Evolutionary conservation across 2,113 vertebrate genomes (phyloP), one percentile per base, ranked within the genome.

Genomic region (Nothobranchius kuhntae): DNA sequence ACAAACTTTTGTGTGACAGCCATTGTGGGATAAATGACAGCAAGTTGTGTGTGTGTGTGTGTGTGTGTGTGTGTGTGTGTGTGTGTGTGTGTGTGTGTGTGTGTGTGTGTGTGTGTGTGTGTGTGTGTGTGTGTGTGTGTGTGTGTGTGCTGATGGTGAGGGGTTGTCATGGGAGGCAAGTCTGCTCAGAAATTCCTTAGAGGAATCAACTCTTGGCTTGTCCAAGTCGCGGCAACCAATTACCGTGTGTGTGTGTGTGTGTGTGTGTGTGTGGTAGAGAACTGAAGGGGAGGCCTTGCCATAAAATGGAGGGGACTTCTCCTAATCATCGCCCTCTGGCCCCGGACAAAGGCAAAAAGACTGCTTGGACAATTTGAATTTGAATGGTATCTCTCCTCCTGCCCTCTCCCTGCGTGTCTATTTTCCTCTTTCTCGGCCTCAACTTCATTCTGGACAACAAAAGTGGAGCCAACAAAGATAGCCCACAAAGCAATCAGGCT

Each of bases 401-500:
- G 62, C 81, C 81, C 73, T 71, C 79, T 61, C 59, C 82, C 57
- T 62, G 36, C 61, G 48, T 47, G 5, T 45, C 56, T 47, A 77
- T 75, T 74, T 77, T 77, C 57, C 85, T 77, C 71, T 79, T 71
- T 73, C 77, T 78, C 58, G 51, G 68, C 70, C 55, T 56, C 83
- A 1, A 62, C 75, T 64, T 76, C 83, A 56, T 60, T 12, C 7
- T 36, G 52, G 84, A 68, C 52, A 61, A 87, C 89, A 91, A 91
- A 90, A 88, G 85, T 42, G n/a, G 61, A 63, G 87, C 77, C 81
- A 87, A 92, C 92, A 92, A 92, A 90, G 87, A 89, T 84, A 70
- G 86, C 55, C 11, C 67, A 91, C 87, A 92, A 89, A 90, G 87
- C 90, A 88, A 89, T 90, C 86, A 83, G 86, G 80, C 89, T 93